Evolutionary conservation across 2,113 vertebrate species (phyloP).

Genomic region (Upupa epops): DNA sequence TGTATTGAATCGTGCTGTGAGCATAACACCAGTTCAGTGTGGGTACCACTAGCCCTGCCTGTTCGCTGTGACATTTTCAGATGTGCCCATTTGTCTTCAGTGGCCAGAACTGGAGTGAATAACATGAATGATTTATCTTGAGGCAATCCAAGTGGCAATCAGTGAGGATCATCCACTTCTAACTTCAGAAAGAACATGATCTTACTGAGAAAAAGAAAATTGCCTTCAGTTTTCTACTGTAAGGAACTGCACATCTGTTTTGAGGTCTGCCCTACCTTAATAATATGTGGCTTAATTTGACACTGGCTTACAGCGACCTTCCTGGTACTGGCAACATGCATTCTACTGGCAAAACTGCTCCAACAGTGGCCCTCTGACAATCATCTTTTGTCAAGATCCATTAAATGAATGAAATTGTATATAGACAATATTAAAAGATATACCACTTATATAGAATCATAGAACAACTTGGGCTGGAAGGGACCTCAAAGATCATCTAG

Average conservation of each 20-base stretch:
- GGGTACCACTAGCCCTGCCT: background rate
- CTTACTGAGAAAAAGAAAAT: background rate
- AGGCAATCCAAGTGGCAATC: background rate
- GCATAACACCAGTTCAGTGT: constrained; percentile 14
- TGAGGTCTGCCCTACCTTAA: background rate
- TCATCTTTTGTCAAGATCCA: background rate
- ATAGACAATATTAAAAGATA: background rate
- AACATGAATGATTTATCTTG: background rate
- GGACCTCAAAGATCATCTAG: no score
- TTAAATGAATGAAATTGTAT: background rate
- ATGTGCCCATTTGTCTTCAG: background rate
- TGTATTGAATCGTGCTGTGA: constrained; percentile 42
- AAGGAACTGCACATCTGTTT: background rate
- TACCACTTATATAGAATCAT: no score
- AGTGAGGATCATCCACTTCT: background rate
- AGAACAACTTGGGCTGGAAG: no score
- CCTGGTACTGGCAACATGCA: background rate
- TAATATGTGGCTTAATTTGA: background rate
- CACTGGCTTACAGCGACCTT: background rate
- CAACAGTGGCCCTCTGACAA: background rate
- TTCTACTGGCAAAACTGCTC: background rate
- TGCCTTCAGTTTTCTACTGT: background rate
- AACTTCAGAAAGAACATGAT: background rate
- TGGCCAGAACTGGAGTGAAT: background rate
- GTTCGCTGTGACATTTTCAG: constrained; percentile 1